Evolutionary conservation across 2,113 vertebrate species (phyloP).

Genomic region (Chamaetylas fuelleborni): DNA sequence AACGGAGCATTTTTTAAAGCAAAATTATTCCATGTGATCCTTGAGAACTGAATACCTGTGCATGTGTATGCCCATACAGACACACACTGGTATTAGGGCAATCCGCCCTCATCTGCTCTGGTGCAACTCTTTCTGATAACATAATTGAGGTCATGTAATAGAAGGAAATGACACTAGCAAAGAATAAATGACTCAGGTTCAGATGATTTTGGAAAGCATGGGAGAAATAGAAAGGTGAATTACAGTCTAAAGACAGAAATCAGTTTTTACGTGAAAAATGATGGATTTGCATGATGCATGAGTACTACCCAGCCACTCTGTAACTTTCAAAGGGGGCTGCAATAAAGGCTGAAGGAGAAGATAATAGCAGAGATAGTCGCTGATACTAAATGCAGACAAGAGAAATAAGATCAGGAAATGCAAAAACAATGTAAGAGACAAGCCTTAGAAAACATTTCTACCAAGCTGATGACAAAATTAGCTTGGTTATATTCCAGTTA

Average conservation of each 20-base stretch:
- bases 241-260: neutral
- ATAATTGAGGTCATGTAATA: neutral
- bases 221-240: constrained; percentile 1
- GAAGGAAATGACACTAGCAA: neutral
- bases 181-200: neutral
- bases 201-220: constrained; percentile 14
- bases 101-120: neutral
- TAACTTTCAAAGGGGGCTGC: neutral
- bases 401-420: neutral
- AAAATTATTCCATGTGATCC: neutral
- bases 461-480: neutral
- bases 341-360: neutral
- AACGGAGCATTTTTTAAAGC: neutral
- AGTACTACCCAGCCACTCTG: neutral
- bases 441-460: neutral
- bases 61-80: neutral
- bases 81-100: neutral
- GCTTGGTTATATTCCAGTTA: neutral
- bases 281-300: neutral
- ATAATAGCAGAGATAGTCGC: neutral
- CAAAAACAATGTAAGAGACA: neutral
- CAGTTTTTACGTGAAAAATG: constrained; percentile 10
- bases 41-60: neutral
- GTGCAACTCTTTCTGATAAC: neutral
- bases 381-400: neutral